Base-by-base conservation (phyloP, 2,888 invertebrate genomes). In the Argynnis bischoffii region DNA sequence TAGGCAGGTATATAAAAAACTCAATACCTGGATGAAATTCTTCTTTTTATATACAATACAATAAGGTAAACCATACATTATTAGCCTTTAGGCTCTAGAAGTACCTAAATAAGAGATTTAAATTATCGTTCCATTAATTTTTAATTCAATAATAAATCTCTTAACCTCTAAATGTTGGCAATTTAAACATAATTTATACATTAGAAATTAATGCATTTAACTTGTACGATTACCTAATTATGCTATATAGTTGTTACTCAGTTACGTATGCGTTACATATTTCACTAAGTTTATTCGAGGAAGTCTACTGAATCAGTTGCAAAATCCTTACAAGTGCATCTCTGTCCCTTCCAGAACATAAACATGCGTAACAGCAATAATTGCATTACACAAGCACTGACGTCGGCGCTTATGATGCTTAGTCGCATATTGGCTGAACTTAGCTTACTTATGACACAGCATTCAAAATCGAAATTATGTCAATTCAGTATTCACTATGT, bases 291-390 rank as follows among this genome's bases (percentile, higher is more conserved):
- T 53, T 26, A 53, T 26, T 47, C 26, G 26, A 59, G 59, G 66
- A 61, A 66, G 64, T 69, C 59, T 53, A 68, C 57, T 64, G 65
- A 69, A 69, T 69, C 69, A 60, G 63, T 63, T 67, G 56, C 57
- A 63, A 83, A 88, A 86, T 75, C 87, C 89, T 73, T 76, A 82
- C 82, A 86, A 86, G 80, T 82, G 81, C 77, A 79, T 78, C 79
- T 81, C 81, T 46, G 72, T 77, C 78, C 77, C 78, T 81, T 80
- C 75, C 79, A 83, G 81, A 85, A 80, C 75, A 79, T 56, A 66
- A 78, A 78, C 76, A 81, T 77, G 78, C 81, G 79, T 82, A 82
- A 82, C 79, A 76, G 69, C 61, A 69, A 75, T 87, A 89, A 90
- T 90, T 86, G 81, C 82, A 88, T 90, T 90, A 89, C 76, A 71